These are phyloP conservation scores for Dicyrtomina minuta DNA, from an alignment of 2,888 invertebrate genomes.

Conservation along the genomic window DNA sequence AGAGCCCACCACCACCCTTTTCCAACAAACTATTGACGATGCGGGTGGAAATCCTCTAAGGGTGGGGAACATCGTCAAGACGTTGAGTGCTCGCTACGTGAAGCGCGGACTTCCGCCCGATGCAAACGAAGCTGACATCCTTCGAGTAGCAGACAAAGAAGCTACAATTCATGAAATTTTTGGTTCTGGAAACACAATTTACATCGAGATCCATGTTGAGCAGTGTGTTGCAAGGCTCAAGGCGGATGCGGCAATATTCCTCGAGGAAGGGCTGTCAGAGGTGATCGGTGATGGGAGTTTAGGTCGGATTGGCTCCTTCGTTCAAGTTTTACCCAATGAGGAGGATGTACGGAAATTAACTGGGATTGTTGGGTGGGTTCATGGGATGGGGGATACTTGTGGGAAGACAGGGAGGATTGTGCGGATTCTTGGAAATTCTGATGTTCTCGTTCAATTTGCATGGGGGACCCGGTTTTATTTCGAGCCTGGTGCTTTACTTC, in stretches of 20 bases:
- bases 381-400: slow-evolving; percentile 9
- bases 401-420: slow-evolving; percentile 15
- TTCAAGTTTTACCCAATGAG: neutral
- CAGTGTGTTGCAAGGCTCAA: neutral
- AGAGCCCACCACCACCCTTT: no score
- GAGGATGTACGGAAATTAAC: neutral
- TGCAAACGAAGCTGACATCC: neutral
- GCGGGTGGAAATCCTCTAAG: neutral
- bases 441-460: slow-evolving; percentile 18
- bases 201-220: neutral
- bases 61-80: slow-evolving; percentile 6
- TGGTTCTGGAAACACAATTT: neutral
- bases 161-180: slow-evolving; percentile 15
- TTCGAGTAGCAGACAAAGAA: neutral
- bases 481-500: slow-evolving; percentile 2
- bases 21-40: neutral
- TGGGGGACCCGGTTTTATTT: slow-evolving; percentile 4
- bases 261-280: neutral
- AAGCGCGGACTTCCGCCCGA: neutral
- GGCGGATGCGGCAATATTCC: neutral
- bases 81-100: neutral
- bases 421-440: neutral
- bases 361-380: neutral
- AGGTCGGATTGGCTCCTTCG: slow-evolving; percentile 6
- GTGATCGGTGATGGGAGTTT: neutral